Base-by-base conservation (phyloP, 2,113 vertebrate species). In the Hippocampus barbouri region DNA sequence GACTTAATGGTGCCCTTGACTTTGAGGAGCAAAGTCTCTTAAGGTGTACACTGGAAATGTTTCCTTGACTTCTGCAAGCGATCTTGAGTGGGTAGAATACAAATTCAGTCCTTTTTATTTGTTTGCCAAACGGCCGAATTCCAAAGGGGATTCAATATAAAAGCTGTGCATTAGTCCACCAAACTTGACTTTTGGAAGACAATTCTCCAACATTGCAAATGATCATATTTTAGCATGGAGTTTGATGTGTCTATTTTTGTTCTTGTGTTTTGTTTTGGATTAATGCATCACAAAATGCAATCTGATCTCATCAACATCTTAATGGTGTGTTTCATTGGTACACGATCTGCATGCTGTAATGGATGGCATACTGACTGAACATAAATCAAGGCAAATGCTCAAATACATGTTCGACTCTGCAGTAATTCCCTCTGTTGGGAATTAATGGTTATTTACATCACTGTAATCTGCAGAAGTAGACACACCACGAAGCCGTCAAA, bases 1-100 rank as follows among this genome's bases (percentile, higher is more conserved):
- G 80, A 86, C 51, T 65, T 86, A 80, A 88, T 25, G 21, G 30
- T 65, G 69, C 75, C 66, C 73, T 74, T 80, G 72, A 62, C 30
- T 83, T 71, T 81, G 59, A 72, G 15, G 76, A 77, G 66, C 18
- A 61, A 1, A 27, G 49, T 60, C 72, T 66, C 63, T 1, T 70
- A 65, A 54, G 15, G 41, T 7, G 6, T 25, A 12, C 8, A 18
- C 14, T 61, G 66, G 23, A 63, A 47, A 78, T 73, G 53, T 53
- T 47, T 61, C 68, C 10, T 49, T 61, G 49, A 71, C 30, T 45
- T 43, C 64, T 18, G 73, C 20, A 6, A 38, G 5, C n/a, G 8
- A 61, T 43, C 65, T 75, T 60, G 2, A 47, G 71, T 57, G 34
- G 49, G 67, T 60, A 59, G 10, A 75, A 49, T 54, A 67, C 20